A percentile compares a stretch with the other conserved stretches of the same genome.
Evolutionary conservation across 2,113 vertebrate genomes (phyloP).

Genomic region (Tenrec ecaudatus): DNA sequence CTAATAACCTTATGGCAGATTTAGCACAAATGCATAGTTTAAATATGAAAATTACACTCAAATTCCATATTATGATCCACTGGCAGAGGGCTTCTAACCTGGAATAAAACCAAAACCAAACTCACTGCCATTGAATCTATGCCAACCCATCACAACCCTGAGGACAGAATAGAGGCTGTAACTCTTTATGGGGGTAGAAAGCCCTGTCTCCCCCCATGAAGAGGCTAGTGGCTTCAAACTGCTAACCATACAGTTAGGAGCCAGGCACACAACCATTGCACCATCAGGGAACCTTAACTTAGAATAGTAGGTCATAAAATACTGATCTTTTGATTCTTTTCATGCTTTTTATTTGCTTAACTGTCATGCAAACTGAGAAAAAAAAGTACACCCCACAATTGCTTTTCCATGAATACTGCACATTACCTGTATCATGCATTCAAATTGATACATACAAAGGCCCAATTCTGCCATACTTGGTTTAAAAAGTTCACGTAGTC

Average conservation of each 20-base stretch:
- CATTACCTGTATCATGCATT: constrained; percentile 98
- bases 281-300: too few relatives aligned
- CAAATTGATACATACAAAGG: constrained; percentile 99
- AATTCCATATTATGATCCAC: not conserved
- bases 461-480: constrained; percentile 99
- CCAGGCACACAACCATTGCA: too few relatives aligned
- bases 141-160: too few relatives aligned
- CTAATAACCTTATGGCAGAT: not conserved
- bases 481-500: constrained; percentile 98
- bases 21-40: not conserved
- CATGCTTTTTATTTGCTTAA: constrained; percentile 46
- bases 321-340: not conserved
- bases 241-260: too few relatives aligned
- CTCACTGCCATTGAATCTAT: too few relatives aligned
- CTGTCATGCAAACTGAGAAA: constrained; percentile 8
- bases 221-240: too few relatives aligned
- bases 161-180: too few relatives aligned
- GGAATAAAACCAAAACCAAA: too few relatives aligned
- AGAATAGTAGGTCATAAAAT: not conserved
- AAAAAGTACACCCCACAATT: constrained; percentile 21
- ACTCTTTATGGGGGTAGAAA: too few relatives aligned
- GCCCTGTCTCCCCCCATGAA: too few relatives aligned
- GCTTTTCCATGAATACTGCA: constrained; percentile 34
- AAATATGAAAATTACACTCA: constrained; percentile 16
- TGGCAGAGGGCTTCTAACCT: not conserved